Conservation (phyloP, 2,797 vertebrate species). For the Coregonus sp. region DNA sequence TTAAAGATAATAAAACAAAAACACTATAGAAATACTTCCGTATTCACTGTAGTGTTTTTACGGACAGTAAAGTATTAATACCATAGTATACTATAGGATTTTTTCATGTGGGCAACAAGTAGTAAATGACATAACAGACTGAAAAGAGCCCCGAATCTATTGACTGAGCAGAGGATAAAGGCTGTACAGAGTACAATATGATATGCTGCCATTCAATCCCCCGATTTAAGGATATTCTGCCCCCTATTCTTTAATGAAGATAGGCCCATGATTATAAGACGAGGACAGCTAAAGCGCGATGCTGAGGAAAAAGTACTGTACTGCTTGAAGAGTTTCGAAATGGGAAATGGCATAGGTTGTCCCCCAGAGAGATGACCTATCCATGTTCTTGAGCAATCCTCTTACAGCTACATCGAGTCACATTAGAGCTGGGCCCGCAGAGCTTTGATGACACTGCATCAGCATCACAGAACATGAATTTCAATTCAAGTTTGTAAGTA, state of each 20-base stretch:
- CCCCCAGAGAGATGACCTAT: not conserved
- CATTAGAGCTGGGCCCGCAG: too few relatives aligned
- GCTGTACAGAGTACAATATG: not conserved
- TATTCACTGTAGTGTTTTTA: too few relatives aligned
- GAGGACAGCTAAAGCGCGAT: not conserved
- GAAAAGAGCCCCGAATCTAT: too few relatives aligned
- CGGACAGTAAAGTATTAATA: too few relatives aligned
- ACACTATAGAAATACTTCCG: too few relatives aligned
- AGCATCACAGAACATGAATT: not conserved
- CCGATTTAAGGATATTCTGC: not conserved
- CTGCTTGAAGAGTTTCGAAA: not conserved
- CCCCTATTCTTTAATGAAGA: not conserved
- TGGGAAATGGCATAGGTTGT: not conserved
- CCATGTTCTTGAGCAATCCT: not conserved
- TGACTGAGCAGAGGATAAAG: not conserved
- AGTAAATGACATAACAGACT: too few relatives aligned
- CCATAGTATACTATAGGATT: too few relatives aligned
- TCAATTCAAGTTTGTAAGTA: too few relatives aligned
- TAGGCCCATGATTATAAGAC: not conserved
- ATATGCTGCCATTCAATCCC: not conserved
- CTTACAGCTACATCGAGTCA: too few relatives aligned
- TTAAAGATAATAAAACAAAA: conserved; percentile 2
- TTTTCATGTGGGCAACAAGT: too few relatives aligned
- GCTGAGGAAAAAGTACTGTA: not conserved
- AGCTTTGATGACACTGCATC: too few relatives aligned